Base-by-base conservation (phyloP, 2,888 invertebrate species). In the Dynastes grantii region DNA sequence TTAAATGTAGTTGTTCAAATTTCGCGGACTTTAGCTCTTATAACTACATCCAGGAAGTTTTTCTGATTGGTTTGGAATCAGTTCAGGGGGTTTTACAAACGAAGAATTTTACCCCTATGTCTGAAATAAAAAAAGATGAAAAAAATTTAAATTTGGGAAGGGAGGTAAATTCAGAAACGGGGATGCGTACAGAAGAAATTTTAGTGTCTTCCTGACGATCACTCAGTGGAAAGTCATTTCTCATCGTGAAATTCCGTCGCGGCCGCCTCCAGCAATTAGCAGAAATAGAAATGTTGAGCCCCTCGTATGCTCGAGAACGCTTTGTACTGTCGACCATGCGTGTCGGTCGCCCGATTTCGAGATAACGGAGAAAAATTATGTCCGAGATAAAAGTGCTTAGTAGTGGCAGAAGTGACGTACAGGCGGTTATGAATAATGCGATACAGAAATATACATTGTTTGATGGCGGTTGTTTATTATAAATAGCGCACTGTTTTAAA, bases 241-340 rank as follows among this genome's bases (percentile, higher is more conserved):
- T 88, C 88, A 88, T 87, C 87, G 86, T 84, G 84, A 84, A 85
- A 86, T 87, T 87, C 87, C 86, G 84, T 85, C 85, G 85, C 85
- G 85, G 85, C 87, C 86, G 87, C 88, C 87, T 87, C 85, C 87
- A 84, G 88, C 88, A 88, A 88, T 88, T 88, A 88, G 88, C 88
- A 87, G 88, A 88, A 88, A 88, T 88, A 88, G 88, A 88, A 87
- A 75, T 63, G 55, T 53, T 75, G 58, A 27, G 49, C 27, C 27
- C 61, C 63, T 32, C 27, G 13, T 45, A 58, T 8, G 55, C 61
- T 75, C 73, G 11, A 45, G 40, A 81, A 80, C 77, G 81, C 80
- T 81, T 82, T 81, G 82, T 82, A 82, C 81, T 81, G 82, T 81
- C 81, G 82, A 58, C 82, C 83, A 81, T 81, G 81, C 82, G 79